phyloP scores from a whole-genome alignment of 2,113 vertebrate genomes.

The Madoqua kirkii region DNA sequence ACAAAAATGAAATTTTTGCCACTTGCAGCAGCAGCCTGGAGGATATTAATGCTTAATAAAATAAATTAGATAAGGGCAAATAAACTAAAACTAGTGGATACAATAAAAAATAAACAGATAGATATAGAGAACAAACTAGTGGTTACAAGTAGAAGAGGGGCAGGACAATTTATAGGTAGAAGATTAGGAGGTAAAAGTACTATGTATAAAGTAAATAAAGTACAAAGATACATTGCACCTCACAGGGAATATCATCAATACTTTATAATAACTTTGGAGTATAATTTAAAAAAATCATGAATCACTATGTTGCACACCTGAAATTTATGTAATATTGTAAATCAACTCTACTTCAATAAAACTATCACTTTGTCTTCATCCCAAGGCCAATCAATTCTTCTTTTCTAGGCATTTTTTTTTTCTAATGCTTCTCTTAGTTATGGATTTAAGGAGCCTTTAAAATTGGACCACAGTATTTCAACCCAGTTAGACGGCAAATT shows the following conservation, averaged over 20 bases:
- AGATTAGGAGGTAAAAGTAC: not conserved
- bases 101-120: not conserved
- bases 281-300: not conserved
- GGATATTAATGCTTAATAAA: not conserved
- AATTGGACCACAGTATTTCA: not conserved
- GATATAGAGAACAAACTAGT: not conserved
- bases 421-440: not conserved
- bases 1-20: not conserved
- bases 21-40: not conserved
- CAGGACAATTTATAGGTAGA: not conserved
- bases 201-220: not conserved
- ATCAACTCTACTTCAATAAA: not conserved
- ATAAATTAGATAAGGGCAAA: not conserved
- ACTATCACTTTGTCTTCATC: not conserved
- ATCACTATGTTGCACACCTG: not conserved
- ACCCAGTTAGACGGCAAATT: not conserved
- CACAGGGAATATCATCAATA: not conserved
- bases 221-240: not conserved
- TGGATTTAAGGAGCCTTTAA: not conserved
- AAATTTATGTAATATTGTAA: not conserved
- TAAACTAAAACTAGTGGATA: not conserved
- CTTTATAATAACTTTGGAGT: not conserved
- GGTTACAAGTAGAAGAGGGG: not conserved
- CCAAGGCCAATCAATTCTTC: not conserved
- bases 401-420: not conserved